Conservation (phyloP, 2,113 vertebrate species). For the Brachypteracias leptosomus region DNA sequence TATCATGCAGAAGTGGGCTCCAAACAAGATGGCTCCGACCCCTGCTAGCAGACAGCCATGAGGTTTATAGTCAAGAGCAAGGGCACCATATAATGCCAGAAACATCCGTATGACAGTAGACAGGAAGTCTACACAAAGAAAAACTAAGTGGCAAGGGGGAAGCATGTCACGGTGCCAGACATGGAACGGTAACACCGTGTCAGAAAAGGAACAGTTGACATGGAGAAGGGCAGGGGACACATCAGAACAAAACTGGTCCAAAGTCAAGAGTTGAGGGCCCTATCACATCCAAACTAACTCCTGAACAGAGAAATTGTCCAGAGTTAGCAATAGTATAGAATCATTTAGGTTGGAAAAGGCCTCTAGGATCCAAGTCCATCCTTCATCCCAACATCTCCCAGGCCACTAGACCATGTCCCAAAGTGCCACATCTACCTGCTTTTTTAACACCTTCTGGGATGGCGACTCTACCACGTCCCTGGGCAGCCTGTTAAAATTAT, state of each 20-base stretch:
- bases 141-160: background rate
- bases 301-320: background rate
- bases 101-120: accelerated
- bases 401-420: too few relatives aligned
- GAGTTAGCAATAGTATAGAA: background rate
- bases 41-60: background rate
- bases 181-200: background rate
- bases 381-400: too few relatives aligned
- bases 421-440: too few relatives aligned
- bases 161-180: accelerated
- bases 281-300: accelerated
- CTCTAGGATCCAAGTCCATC: too few relatives aligned
- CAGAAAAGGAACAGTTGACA: background rate
- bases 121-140: background rate
- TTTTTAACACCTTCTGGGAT: too few relatives aligned
- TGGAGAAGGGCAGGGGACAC: background rate
- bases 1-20: background rate
- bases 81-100: background rate
- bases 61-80: background rate
- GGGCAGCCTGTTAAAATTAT: too few relatives aligned
- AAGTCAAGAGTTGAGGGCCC: background rate
- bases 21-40: background rate
- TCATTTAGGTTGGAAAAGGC: too few relatives aligned
- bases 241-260: background rate
- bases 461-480: too few relatives aligned